Evolutionary conservation across 2,888 invertebrate genomes (phyloP).

Genomic region (Zonitis immaculata): DNA sequence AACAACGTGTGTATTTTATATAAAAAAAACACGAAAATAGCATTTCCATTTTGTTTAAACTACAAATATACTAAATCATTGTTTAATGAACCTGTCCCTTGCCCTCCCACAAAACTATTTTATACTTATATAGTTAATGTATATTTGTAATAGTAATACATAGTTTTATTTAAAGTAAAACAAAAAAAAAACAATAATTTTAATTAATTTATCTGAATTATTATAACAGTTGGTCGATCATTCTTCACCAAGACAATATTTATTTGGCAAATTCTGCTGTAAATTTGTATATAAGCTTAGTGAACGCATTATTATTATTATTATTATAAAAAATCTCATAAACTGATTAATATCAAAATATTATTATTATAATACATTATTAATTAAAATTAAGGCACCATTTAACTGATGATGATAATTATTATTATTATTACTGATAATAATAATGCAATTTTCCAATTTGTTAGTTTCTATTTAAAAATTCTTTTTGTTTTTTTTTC

Average conservation of each 20-base stretch:
- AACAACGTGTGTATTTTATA: too few relatives aligned
- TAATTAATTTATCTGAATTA: too few relatives aligned
- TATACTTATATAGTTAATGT: not conserved
- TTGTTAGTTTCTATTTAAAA: slow-evolving; percentile 22
- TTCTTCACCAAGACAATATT: slow-evolving; percentile 16
- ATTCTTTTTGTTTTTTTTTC: not conserved
- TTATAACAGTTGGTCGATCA: not conserved
- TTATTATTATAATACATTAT: not conserved
- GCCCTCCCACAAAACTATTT: not conserved
- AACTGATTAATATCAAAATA: not conserved
- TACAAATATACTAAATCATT: not conserved
- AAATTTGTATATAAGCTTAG: slow-evolving; percentile 21
- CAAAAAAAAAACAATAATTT: not conserved
- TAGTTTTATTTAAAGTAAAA: not conserved
- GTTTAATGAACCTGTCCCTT: not conserved
- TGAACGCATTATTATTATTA: not conserved
- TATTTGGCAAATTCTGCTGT: slow-evolving; percentile 16
- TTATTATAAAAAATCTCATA: not conserved
- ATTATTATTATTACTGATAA: not conserved
- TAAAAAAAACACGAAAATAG: too few relatives aligned
- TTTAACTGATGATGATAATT: not conserved
- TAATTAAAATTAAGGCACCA: not conserved
- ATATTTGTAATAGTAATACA: not conserved
- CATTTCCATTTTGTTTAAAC: too few relatives aligned
- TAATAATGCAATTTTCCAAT: slow-evolving; percentile 28